These are phyloP conservation scores for Odiellus spinosus DNA, from an alignment of 2,888 invertebrate species.

Conservation along the genomic window DNA sequence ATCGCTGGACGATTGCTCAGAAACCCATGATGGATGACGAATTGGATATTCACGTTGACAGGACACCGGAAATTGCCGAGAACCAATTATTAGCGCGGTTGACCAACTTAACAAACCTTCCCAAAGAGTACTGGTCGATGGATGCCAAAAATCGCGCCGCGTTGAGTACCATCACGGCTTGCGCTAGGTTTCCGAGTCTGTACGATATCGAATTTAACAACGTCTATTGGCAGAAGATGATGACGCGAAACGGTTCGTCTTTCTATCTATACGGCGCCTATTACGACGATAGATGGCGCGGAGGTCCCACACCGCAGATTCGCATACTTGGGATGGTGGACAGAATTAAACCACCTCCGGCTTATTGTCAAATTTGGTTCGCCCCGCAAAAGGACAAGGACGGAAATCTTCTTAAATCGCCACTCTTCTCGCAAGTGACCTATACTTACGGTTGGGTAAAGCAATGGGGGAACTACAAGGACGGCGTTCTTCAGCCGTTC, in stretches of 20 bases:
- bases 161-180: constrained; percentile 25
- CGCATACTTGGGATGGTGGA: constrained; percentile 77
- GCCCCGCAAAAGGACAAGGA: background rate
- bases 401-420: background rate
- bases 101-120: constrained; percentile 51
- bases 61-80: constrained; percentile 45
- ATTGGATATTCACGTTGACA: constrained; percentile 34
- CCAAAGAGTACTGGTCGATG: constrained; percentile 68
- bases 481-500: constrained; percentile 78
- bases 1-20: background rate
- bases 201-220: constrained; percentile 86
- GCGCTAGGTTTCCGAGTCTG: constrained; percentile 45
- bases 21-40: constrained; percentile 4
- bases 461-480: constrained; percentile 86
- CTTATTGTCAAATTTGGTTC: constrained; percentile 41
- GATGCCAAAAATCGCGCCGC: constrained; percentile 54
- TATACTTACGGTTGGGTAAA: constrained; percentile 89
- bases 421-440: constrained; percentile 60
- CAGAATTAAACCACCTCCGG: constrained; percentile 56
- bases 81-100: constrained; percentile 30
- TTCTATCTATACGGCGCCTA: constrained; percentile 82
- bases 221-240: constrained; percentile 77
- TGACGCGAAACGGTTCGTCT: constrained; percentile 48
- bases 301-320: constrained; percentile 69
- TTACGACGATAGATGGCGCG: constrained; percentile 64